Percentiles rank a stretch among this genome's conserved stretches.
Conservation (phyloP, 2,113 vertebrate genomes). For the Galbula dea region DNA sequence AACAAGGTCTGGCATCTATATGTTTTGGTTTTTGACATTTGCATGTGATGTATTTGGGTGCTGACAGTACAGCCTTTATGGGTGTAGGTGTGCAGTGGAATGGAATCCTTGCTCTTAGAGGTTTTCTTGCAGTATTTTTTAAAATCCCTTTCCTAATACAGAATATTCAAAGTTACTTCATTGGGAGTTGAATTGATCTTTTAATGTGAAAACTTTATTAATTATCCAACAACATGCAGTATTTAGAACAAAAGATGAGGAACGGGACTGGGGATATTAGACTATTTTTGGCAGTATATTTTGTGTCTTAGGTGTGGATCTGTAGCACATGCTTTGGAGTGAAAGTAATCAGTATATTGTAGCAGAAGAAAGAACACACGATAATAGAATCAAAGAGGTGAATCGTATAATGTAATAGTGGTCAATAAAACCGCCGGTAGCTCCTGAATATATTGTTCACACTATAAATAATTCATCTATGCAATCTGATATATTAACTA, state of each 20-base stretch:
- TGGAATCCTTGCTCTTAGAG: not conserved
- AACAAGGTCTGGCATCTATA: not conserved
- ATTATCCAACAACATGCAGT: not conserved
- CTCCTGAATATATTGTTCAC: not conserved
- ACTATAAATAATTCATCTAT: not conserved
- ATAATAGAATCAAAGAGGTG: not conserved
- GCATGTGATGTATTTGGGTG: not conserved
- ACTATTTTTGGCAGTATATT: not conserved
- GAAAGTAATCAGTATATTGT: not conserved
- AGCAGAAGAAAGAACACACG: not conserved
- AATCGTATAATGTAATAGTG: not conserved
- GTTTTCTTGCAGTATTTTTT: not conserved
- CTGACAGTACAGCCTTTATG: not conserved
- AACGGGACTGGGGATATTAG: not conserved
- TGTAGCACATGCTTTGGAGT: not conserved
- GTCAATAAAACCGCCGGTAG: not conserved
- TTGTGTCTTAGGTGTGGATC: not conserved
- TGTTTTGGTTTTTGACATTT: fast-evolving
- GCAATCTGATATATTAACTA: not conserved
- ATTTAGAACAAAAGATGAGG: not conserved
- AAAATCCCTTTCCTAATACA: not conserved
- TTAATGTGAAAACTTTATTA: not conserved
- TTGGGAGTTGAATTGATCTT: not conserved
- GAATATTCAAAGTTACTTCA: not conserved
- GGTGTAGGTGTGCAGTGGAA: not conserved